Base-by-base conservation (phyloP, 1,140 invertebrate species). In the Musca domestica region DNA sequence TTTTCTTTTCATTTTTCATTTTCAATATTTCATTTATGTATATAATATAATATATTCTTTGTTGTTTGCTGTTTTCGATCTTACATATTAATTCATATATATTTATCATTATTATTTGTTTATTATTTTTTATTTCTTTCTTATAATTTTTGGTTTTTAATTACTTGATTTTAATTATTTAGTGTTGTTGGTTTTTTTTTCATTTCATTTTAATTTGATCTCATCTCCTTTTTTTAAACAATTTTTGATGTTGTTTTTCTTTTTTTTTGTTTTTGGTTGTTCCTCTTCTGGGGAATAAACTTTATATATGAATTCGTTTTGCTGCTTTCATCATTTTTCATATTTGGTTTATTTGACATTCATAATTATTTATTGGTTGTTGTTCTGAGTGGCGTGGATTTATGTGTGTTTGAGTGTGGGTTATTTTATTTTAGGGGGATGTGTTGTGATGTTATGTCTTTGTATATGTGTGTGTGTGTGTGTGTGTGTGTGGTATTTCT, bases 1-100 rank as follows among this genome's bases (percentile, higher is more conserved):
- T 79, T 78, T 78, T 78, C 79, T 78, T 78, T 78, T 78, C 27
- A 23, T 54, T 54, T 54, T 51, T 51, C 20, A 25, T 56, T 79
- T 51, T 79, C 74, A 78, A 79, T 78, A 79, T 70, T 70, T 70
- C 20, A 64, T 79, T 79, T 79, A 77, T 79, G 75, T 79, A 76
- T 78, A 78, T 63, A 68, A 78, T 78, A 79, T 79, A 79, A 76
- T 77, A 79, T 78, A 76, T 69, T 66, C 27, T 74, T 74, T 74
- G 66, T 71, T 74, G 66, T 67, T 69, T 54, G 19, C 12, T 54
- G n/a, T 34, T 58, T 34, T 58, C 27, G 54, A 58, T 30, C 54
- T 58, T 58, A 58, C 54, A 34, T 58, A 58, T 30, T 58, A 58
- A 58, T 58, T 58, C 27, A 64, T 47, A 46, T 64, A 48, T 64